phyloP scores from a whole-genome alignment of 2,113 vertebrate genomes.

The Siniperca chuatsi region DNA sequence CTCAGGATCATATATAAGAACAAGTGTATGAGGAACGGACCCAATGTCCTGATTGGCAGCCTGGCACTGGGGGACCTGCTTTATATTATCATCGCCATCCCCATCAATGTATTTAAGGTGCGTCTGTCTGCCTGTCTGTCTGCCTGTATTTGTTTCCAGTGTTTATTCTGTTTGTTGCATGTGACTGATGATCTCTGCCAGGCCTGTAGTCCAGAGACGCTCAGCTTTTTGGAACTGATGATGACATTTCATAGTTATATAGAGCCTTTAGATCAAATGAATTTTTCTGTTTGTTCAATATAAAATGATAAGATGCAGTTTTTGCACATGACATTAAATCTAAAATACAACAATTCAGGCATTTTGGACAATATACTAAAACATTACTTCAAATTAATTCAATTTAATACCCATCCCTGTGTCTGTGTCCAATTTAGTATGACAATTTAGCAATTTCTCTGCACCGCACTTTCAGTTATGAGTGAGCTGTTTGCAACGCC shows the following conservation, averaged over 20 bases:
- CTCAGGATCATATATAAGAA: constrained; percentile 94
- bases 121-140: neutral
- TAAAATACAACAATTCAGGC: neutral
- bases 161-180: neutral
- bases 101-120: constrained; percentile 92
- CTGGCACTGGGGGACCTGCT: constrained; percentile 92
- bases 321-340: neutral
- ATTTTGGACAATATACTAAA: neutral
- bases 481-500: neutral
- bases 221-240: neutral
- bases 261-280: no score
- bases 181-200: neutral
- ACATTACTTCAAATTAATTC: neutral
- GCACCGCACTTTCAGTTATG: neutral
- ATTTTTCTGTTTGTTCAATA: neutral
- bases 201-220: neutral
- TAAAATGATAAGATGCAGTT: neutral
- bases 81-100: constrained; percentile 92
- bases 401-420: neutral
- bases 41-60: constrained; percentile 92
- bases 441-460: neutral
- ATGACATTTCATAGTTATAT: neutral
- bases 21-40: constrained; percentile 95
- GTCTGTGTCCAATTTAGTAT: constrained; percentile 18
- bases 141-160: neutral